phyloP scores from a whole-genome alignment of 2,797 vertebrate genomes.

The Trematomus bernacchii region DNA sequence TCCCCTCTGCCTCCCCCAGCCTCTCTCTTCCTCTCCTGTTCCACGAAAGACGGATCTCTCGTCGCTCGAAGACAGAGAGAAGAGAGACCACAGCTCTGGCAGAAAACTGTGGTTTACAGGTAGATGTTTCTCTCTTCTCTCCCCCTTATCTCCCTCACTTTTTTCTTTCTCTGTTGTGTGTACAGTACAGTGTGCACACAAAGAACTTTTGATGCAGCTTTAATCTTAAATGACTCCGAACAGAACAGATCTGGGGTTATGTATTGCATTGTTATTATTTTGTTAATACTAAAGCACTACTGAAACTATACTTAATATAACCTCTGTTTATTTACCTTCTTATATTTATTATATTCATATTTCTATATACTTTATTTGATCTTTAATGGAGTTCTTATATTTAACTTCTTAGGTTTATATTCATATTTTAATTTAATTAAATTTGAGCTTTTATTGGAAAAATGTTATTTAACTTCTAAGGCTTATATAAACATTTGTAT shows the following conservation, averaged over 20 bases:
- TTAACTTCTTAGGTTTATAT: no score
- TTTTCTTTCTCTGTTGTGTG: neutral
- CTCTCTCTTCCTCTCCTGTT: constrained; percentile 86
- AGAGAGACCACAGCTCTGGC: constrained; percentile 70
- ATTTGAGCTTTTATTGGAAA: no score
- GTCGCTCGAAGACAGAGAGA: constrained; percentile 66
- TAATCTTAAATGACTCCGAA: neutral
- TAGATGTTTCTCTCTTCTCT: constrained; percentile 48
- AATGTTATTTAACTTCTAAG: no score
- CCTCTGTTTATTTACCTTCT: no score
- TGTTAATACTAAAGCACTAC: no score
- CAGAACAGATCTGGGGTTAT: neutral
- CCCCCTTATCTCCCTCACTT: constrained; percentile 1
- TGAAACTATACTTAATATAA: no score
- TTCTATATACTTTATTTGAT: no score
- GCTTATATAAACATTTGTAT: no score
- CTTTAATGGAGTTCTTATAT: no score
- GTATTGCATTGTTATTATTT: no score
- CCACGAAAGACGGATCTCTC: constrained; percentile 89
- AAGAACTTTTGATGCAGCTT: constrained; percentile 10
- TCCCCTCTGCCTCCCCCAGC: constrained; percentile 76
- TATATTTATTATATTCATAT: no score
- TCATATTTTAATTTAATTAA: no score
- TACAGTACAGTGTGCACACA: constrained; percentile 15
- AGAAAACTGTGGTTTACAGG: constrained; percentile 70